These are phyloP conservation scores for Melitaea athalia DNA, from an alignment of 2,888 invertebrate species.

Conservation along the genomic window DNA sequence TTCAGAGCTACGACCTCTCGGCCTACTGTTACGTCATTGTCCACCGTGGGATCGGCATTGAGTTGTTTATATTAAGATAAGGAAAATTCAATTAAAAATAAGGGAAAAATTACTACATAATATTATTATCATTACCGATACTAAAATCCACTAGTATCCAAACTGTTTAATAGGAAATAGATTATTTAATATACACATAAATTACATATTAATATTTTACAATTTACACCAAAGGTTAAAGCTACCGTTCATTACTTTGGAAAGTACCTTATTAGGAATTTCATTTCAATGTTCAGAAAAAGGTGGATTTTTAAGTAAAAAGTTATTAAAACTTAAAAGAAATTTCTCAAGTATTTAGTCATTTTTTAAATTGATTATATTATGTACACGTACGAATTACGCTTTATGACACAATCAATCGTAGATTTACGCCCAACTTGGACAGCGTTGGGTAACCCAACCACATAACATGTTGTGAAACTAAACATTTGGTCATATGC, in stretches of 20 bases:
- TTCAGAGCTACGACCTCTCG: slow-evolving; percentile 39
- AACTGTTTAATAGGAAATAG: no score
- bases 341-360: no score
- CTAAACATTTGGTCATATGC: slow-evolving; percentile 34
- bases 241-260: no score
- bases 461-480: slow-evolving; percentile 34
- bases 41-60: slow-evolving; percentile 75
- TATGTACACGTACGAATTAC: background rate
- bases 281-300: no score
- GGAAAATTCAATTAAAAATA: slow-evolving; percentile 11
- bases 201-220: no score
- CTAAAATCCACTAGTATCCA: background rate
- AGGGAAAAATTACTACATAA: background rate
- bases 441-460: slow-evolving; percentile 30
- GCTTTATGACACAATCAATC: slow-evolving; percentile 14
- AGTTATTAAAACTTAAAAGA: no score
- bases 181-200: no score
- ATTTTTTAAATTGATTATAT: background rate
- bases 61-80: slow-evolving; percentile 41
- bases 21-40: slow-evolving; percentile 52
- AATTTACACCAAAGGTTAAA: no score
- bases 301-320: no score
- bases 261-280: no score
- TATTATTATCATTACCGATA: background rate
- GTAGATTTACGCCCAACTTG: slow-evolving; percentile 14